Evolutionary conservation across 2,888 invertebrate species (phyloP).

Genomic region (Tipula lateralis): DNA sequence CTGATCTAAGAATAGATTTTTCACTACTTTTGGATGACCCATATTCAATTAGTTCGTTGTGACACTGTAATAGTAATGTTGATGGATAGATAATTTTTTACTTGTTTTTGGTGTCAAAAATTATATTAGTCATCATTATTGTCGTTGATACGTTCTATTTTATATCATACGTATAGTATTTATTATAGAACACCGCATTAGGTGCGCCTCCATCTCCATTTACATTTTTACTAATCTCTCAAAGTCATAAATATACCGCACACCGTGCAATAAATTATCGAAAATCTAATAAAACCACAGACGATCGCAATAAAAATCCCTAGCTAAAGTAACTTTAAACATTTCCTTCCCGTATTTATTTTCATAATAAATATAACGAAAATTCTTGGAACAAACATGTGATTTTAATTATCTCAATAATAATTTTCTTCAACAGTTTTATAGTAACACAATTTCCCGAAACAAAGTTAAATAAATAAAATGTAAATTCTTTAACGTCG

Average conservation of each 20-base stretch:
- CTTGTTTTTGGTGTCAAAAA: too few relatives aligned
- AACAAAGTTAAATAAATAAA: neutral
- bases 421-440: neutral
- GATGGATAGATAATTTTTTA: neutral
- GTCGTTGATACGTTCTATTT: neutral
- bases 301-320: neutral
- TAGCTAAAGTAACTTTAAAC: neutral
- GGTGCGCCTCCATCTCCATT: neutral
- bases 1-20: neutral
- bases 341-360: slow-evolving; percentile 19
- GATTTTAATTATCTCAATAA: neutral
- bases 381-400: neutral
- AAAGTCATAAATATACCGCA: neutral
- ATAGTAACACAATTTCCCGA: neutral
- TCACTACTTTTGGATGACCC: neutral
- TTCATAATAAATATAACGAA: neutral
- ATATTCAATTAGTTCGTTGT: neutral
- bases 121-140: neutral
- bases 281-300: slow-evolving; percentile 6
- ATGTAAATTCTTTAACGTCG: neutral
- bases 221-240: neutral
- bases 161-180: neutral
- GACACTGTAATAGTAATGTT: neutral
- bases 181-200: neutral
- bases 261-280: neutral